Evolutionary conservation across 2,888 invertebrate species (phyloP), one percentile per base, ranked within the genome.

Genomic region (Cosmopolites sordidus): DNA sequence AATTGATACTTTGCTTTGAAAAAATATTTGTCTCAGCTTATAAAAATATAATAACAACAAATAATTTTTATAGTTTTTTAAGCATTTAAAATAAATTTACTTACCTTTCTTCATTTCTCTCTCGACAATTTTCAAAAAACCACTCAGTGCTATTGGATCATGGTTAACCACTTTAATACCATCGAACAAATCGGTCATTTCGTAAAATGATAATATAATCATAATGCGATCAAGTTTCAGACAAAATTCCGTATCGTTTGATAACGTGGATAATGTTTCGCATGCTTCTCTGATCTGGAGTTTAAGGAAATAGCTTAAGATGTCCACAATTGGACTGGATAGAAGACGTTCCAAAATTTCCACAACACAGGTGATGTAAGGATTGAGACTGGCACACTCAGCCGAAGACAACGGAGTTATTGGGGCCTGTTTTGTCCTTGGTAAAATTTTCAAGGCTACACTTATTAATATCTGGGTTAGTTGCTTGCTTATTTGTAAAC

Each of bases 91-190:
- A n/a, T n/a, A n/a, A n/a, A n/a, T n/a, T 22, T 43, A 43, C 9
- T 43, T 50, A 55, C 55, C 41, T 48, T 56, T 56, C 33, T 44
- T 56, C 14, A 51, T 17, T 30, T 56, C 56, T 14, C 51, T 47
- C 17, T 56, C 56, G 16, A 56, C 33, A 29, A 56, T 56, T 50
- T 40, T 45, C 22, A 49, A 45, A 22, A 56, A 53, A 8, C 56
- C 56, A 42, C 56, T 56, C 17, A 56, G 42, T 1, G 53, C 53
- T 22, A 53, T 41, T 6, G 56, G 52, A 42, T 56, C 53, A 16
- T 56, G 56, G 37, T 56, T 56, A 6, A 56, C 53, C 2, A 56
- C 53, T 18, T 52, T 52, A n/a, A 56, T 53, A 9, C 56, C 56
- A 46, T 56, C 53, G 37, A 56, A 56, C 5, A 56, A 29, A 6